Evolutionary conservation across 2,113 vertebrate genomes (phyloP), one percentile per base, ranked within the genome.

Genomic region (Urocynchramus pylzowi): DNA sequence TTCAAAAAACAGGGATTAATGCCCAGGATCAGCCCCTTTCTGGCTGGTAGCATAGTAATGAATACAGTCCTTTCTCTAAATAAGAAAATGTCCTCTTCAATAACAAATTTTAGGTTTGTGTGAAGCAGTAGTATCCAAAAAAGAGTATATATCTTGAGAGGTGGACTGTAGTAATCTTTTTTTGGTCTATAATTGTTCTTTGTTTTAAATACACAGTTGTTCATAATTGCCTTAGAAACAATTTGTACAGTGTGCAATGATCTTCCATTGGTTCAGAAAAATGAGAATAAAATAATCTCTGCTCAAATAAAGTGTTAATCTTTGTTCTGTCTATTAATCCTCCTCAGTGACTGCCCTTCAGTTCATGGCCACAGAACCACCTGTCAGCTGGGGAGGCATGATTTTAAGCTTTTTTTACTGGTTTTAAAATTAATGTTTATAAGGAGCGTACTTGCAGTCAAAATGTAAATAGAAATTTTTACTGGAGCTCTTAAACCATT

Each of bases 391-490:
- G 31, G 50, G 28, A 68, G 22, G 15, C 27, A 52, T 71, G 13
- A 80, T 75, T 90, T 93, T 73, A 67, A 75, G 28, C 6, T 85
- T 86, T 95, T 95, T 96, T 95, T 59, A 81, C 67, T 82, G 70
- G 83, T 81, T 95, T 91, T 78, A 71, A 88, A 69, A 84, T 60
- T 69, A 87, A 77, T 77, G 52, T 83, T 97, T 94, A 96, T 93
- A 60, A 76, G 77, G 84, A 90, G 63, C 5, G 9, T 78, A 60
- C 76, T 95, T 82, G 63, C 57, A 97, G 77, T 97, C 82, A 95
- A 90, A 95, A 97, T 96, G 70, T 95, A 97, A 97, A 96, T 69
- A 88, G 68, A 82, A 54, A 67, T 89, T 96, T 97, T 97, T 91
- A 82, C 67, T 42, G 16, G 74, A 89, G 68, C 79, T 97, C 77